Conservation (phyloP, 2,888 invertebrate species). For the Carpatolechia fugitivella region DNA sequence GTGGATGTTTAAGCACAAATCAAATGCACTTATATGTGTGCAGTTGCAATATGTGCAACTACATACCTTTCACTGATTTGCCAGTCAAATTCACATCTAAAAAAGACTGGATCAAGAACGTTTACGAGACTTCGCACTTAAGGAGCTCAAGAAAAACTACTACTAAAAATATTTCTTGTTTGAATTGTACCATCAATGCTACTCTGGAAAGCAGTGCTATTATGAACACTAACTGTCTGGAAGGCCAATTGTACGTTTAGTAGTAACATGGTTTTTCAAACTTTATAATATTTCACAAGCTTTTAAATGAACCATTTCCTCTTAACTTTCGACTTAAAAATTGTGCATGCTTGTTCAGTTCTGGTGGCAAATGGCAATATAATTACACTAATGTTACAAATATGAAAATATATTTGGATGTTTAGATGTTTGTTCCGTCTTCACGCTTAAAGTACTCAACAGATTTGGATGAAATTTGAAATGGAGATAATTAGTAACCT, state of each 20-base stretch:
- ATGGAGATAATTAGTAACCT: no score
- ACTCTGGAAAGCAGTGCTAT: constrained; percentile 31
- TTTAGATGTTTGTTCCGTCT: no score
- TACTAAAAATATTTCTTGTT: constrained; percentile 57
- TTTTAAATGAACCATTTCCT: no score
- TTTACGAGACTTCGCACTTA: constrained; percentile 53
- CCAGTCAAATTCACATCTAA: constrained; percentile 52
- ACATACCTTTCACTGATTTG: constrained; percentile 57
- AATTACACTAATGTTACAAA: no score
- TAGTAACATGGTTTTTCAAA: neutral
- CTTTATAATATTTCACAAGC: neutral
- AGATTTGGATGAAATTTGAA: no score
- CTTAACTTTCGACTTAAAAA: neutral
- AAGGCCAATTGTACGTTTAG: constrained; percentile 59
- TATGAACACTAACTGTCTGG: constrained; percentile 45
- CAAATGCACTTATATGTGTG: constrained; percentile 57
- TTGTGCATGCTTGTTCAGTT: no score
- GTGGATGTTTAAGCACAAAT: constrained; percentile 58
- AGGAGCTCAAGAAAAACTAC: constrained; percentile 52
- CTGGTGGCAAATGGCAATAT: no score
- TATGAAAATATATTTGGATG: no score
- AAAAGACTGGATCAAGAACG: constrained; percentile 55
- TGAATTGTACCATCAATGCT: constrained; percentile 56
- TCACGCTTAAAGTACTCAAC: no score
- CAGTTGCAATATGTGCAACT: constrained; percentile 65